A percentile compares a stretch with the other conserved stretches of the same genome.
phyloP scores from a whole-genome alignment of 2,113 vertebrate species.

The Catagonus wagneri region DNA sequence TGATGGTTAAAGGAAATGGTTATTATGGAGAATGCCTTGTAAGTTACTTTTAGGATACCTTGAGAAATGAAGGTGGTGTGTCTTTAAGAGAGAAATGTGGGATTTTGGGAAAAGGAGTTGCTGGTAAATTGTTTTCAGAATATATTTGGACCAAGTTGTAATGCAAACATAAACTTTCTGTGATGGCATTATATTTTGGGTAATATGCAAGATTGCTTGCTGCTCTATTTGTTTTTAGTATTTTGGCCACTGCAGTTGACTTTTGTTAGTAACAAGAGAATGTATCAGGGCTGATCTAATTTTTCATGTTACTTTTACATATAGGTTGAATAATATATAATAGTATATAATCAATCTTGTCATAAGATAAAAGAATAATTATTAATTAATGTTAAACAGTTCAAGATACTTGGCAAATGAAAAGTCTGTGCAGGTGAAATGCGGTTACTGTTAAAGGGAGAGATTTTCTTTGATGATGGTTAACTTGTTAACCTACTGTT shows the following conservation, averaged over 20 bases:
- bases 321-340: neutral
- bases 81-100: constrained; percentile 31
- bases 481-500: neutral
- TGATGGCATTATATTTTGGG: constrained; percentile 31
- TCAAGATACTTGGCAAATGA: constrained; percentile 45
- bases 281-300: constrained; percentile 14
- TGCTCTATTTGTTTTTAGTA: neutral
- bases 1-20: neutral
- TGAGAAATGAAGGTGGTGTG: constrained; percentile 19
- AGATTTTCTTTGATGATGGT: constrained; percentile 45
- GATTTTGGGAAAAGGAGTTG: constrained; percentile 43
- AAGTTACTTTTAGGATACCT: constrained; percentile 43
- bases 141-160: constrained; percentile 28
- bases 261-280: constrained; percentile 57
- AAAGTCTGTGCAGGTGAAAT: constrained; percentile 41
- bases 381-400: constrained; percentile 56
- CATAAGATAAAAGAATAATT: constrained; percentile 48
- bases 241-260: constrained; percentile 36
- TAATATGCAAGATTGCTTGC: neutral
- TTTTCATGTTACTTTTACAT: constrained; percentile 6
- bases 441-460: neutral
- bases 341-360: constrained; percentile 20
- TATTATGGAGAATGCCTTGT: constrained; percentile 15
- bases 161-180: neutral
- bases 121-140: constrained; percentile 56